These are phyloP conservation scores for Drosophila virilis DNA, from an alignment of 1,140 invertebrate genomes.

Conservation along the genomic window DNA sequence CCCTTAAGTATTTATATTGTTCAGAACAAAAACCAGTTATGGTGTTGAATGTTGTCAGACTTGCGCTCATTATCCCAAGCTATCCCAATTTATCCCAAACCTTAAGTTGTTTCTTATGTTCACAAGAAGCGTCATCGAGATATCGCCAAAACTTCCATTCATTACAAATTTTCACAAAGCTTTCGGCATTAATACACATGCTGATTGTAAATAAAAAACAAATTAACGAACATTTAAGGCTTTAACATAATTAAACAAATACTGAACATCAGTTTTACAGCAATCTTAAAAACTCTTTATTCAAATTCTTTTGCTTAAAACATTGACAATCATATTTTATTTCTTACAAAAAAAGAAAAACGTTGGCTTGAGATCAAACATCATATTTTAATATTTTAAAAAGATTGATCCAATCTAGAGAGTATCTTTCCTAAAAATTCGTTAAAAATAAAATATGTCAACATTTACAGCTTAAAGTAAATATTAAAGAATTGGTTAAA, in stretches of 20 bases:
- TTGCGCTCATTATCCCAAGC: neutral
- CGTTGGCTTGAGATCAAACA: too few species aligned
- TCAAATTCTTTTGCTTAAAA: too few species aligned
- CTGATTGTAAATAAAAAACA: neutral
- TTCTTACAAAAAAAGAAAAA: too few species aligned
- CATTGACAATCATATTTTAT: too few species aligned
- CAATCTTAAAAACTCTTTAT: too few species aligned
- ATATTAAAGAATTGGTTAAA: too few species aligned
- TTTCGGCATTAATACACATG: neutral
- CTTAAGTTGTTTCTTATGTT: slow-evolving; percentile 13
- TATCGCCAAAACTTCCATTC: neutral
- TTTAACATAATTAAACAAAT: neutral
- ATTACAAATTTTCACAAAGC: neutral
- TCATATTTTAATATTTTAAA: too few species aligned
- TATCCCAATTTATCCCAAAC: neutral
- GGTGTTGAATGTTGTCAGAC: neutral
- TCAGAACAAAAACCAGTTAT: neutral
- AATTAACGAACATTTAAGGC: neutral
- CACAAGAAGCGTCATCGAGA: neutral
- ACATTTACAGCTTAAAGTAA: too few species aligned
- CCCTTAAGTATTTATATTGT: neutral
- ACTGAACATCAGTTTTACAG: too few species aligned
- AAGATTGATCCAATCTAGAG: too few species aligned
- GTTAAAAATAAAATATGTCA: too few species aligned
- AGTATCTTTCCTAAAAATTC: too few species aligned